Percentiles rank a stretch among this genome's conserved stretches.
phyloP scores from a whole-genome alignment of 2,113 vertebrate genomes.

The Scophthalmus maximus region DNA sequence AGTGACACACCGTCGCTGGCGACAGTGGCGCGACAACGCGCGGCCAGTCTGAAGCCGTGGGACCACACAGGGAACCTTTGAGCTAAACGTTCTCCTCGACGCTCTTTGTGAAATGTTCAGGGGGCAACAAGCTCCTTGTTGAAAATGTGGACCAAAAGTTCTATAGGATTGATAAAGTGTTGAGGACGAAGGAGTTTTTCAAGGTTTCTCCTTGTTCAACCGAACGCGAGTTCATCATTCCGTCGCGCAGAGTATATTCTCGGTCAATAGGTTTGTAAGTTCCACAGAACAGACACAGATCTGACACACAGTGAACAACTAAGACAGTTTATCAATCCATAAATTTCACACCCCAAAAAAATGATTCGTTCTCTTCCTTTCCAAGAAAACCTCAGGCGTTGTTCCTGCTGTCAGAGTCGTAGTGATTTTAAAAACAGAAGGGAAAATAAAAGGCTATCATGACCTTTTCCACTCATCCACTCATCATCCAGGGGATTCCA shows the following conservation, averaged over 20 bases:
- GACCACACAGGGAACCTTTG: background rate
- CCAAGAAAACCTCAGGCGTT: background rate
- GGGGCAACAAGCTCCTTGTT: background rate
- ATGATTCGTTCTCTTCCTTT: slow-evolving; percentile 14
- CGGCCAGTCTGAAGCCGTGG: background rate
- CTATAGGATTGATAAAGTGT: background rate
- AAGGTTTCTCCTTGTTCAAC: background rate
- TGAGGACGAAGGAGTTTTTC: background rate
- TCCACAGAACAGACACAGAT: background rate
- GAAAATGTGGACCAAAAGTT: background rate
- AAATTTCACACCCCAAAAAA: too few species aligned
- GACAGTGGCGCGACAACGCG: background rate
- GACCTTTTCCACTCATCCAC: slow-evolving; percentile 18
- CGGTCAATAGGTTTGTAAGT: background rate
- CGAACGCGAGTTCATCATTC: background rate
- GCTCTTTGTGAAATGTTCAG: too few species aligned
- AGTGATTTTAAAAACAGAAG: slow-evolving; percentile 10
- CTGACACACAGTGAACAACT: background rate
- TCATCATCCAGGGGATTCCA: slow-evolving; percentile 28
- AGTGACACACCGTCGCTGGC: slow-evolving; percentile 1
- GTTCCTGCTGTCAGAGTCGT: too few species aligned
- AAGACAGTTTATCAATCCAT: background rate
- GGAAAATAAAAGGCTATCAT: background rate
- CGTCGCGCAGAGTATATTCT: background rate
- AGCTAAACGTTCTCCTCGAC: background rate